Base-by-base conservation (phyloP, 2,113 vertebrate genomes). In the Myotis yumanensis region DNA sequence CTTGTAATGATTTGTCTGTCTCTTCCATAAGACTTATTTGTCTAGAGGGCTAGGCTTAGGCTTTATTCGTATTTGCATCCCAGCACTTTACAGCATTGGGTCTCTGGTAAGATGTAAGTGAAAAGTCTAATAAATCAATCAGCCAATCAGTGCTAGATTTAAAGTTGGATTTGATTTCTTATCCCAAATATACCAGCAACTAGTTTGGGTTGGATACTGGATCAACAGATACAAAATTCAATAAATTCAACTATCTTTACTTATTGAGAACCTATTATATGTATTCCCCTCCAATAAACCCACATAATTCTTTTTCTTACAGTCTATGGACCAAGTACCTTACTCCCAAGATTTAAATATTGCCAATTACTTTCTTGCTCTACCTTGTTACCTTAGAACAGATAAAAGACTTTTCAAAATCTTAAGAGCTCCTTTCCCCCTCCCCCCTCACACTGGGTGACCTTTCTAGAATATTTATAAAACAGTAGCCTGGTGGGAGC, bases 161-260 rank as follows among this genome's bases (percentile, higher is more conserved):
- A 77, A 91, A 86, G 30, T 37, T 92, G 25, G 18, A 88, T 92
- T 81, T 97, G n/a, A 93, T 32, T 80, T 83, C 52, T 86, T 86
- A 79, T 80, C 37, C 46, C 75, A 91, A 59, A 89, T 52, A 48
- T 80, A 32, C 11, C 51, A 91, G 51, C 23, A 89, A 18, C 77
- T 73, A 79, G 10, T 23, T 46, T 89, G 64, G 12, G 9, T 52
- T 75, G 14, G 51, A 18, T 79, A 43, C 11, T 71, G 17, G 2
- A 30, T 2, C 4, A 87, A 88, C 0, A 71, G 57, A 86, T 51
- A 80, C 8, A 95, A 86, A 96, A 94, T 91, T 86, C 54, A 85
- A 35, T 79, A 40, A 72, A 37, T 62, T 68, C 2, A 80, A n/a
- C 51, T 95, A 48, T 89, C 10, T 93, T 87, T 79, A 77, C 72